Evolutionary conservation across 2,797 vertebrate species (phyloP), one percentile per base, ranked within the genome.

Genomic region (Aldrovandia affinis): DNA sequence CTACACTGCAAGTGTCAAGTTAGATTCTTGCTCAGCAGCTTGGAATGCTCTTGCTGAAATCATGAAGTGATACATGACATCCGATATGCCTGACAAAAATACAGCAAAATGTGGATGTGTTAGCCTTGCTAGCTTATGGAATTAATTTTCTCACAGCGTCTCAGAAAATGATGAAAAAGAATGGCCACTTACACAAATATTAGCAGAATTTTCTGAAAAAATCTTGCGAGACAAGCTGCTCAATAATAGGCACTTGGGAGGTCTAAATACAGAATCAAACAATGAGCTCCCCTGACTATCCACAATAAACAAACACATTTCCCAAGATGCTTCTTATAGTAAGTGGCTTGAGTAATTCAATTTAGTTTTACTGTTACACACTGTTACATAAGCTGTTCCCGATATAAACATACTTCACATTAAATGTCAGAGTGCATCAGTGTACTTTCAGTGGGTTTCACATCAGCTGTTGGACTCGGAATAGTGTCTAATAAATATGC

Each of bases 51-150:
- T 36, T 10, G 78, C 47, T 42, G 20, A n/a, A 55, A 20, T 12
- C 75, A 84, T 59, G 50, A 39, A 28, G 68, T 61, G 22, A 86
- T 82, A 73, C 65, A 70, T 86, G 84, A 54, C 61, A 85, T 33
- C 63, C 28, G 54, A 80, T 84, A 68, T 25, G 15, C 33, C 25
- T 3, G 54, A 81, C 55, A 39, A 39, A 81, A 59, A 82, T 82
- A 82, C 59, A 81, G 30, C 36, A 59, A 79, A 78, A 73, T 42
- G 36, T 12, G 44, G 75, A 78, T 28, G 44, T 4, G 25, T n/a
- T 10, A 20, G 30, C 18, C 78, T 36, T n/a, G 78, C 78, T 14
- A 79, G 25, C 47, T 77, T 52, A 2, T 44, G 1, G 25, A 78
- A 78, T 52, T n/a, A 22, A n/a, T 79, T 79, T 50, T 30, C 70